Evolutionary conservation across 1,140 invertebrate species (phyloP).

Genomic region (Sitodiplosis mosellana): DNA sequence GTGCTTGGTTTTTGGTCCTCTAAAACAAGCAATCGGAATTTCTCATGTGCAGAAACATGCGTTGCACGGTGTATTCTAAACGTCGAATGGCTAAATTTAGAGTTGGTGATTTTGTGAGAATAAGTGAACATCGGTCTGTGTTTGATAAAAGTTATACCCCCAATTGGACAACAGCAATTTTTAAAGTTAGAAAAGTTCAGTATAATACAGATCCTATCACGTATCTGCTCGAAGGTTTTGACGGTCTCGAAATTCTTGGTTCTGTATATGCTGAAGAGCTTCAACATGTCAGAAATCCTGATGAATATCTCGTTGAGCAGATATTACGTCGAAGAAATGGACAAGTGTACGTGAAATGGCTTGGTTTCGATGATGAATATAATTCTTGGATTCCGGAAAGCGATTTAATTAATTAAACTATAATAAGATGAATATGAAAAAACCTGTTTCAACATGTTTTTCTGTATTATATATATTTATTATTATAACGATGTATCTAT

Average conservation of each 20-base stretch:
- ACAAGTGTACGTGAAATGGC: slow-evolving; percentile 20
- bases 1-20: too few species aligned
- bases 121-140: slow-evolving; percentile 19
- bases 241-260: slow-evolving; percentile 14
- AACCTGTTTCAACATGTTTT: too few species aligned
- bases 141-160: slow-evolving; percentile 25
- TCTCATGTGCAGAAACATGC: too few species aligned
- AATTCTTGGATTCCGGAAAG: slow-evolving; percentile 16
- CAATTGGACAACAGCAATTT: slow-evolving; percentile 25
- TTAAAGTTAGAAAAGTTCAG: slow-evolving; percentile 17
- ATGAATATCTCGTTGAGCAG: slow-evolving; percentile 22
- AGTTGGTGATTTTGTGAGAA: slow-evolving; percentile 18
- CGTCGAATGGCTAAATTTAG: slow-evolving; percentile 5
- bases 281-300: slow-evolving; percentile 12
- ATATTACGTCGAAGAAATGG: slow-evolving; percentile 11
- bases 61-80: too few species aligned
- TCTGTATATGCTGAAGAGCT: slow-evolving; percentile 22
- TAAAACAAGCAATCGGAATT: too few species aligned
- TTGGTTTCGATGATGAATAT: slow-evolving; percentile 14
- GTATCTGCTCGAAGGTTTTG: slow-evolving; percentile 16
- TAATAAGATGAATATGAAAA: too few species aligned
- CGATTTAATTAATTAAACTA: not conserved
- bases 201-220: slow-evolving; percentile 17
- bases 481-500: too few species aligned
- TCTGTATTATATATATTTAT: too few species aligned